Percentiles rank a stretch among this genome's conserved stretches.
Conservation (phyloP, 2,797 vertebrate genomes). For the Thalassophryne amazonica region DNA sequence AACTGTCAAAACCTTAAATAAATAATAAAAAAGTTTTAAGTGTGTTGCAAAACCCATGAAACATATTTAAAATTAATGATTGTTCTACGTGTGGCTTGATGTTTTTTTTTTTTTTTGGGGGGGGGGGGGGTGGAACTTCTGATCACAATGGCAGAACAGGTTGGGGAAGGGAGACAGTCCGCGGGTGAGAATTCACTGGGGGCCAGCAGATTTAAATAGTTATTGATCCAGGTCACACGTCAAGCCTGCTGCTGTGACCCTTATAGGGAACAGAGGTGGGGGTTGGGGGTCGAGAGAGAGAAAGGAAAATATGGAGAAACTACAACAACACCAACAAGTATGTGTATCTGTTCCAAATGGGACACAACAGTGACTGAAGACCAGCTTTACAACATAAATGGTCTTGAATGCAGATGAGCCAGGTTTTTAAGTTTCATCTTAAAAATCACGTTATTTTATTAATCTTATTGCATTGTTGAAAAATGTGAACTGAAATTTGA, state of each 20-base stretch:
- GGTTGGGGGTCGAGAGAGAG: constrained; percentile 43
- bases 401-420: not conserved
- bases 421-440: too few species aligned
- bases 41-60: too few species aligned
- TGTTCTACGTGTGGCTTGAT: not conserved
- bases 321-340: constrained; percentile 40
- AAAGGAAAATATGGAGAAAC: constrained; percentile 46
- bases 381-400: not conserved
- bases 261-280: constrained; percentile 45
- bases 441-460: too few species aligned
- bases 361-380: not conserved
- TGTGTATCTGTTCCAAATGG: constrained; percentile 33
- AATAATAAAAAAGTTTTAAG: too few species aligned
- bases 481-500: too few species aligned
- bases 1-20: not conserved
- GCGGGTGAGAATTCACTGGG: constrained; percentile 69
- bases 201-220: constrained; percentile 78
- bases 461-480: too few species aligned
- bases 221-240: constrained; percentile 82
- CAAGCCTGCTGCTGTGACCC: constrained; percentile 72
- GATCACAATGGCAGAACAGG: constrained; percentile 19
- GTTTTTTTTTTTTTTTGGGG: not conserved
- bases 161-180: constrained; percentile 32
- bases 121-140: constrained; percentile 11
- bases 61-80: too few species aligned